Evolutionary conservation across 2,888 invertebrate species (phyloP).

Genomic region (Tetragonisca angustula): DNA sequence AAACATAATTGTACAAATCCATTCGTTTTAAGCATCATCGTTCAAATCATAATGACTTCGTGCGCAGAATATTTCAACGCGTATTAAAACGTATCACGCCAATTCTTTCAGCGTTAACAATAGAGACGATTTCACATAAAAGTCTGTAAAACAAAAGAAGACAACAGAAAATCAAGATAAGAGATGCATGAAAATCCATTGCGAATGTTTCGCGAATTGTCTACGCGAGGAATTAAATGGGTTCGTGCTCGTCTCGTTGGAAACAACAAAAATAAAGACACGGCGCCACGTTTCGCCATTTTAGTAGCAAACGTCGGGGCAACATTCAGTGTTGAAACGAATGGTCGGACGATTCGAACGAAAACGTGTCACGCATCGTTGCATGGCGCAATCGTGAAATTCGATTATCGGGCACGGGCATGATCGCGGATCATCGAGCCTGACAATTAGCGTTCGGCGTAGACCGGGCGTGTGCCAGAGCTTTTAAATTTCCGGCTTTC

Average conservation of each 20-base stretch:
- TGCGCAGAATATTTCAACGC: too few species aligned
- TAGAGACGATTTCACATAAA: too few species aligned
- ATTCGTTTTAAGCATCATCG: too few species aligned
- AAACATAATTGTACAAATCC: too few species aligned
- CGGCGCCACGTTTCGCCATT: neutral
- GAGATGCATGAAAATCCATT: neutral
- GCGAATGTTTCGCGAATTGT: neutral
- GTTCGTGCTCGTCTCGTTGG: neutral
- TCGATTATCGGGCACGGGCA: constrained; percentile 59
- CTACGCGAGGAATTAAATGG: neutral
- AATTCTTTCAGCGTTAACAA: too few species aligned
- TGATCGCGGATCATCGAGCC: constrained; percentile 60
- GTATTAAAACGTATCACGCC: too few species aligned
- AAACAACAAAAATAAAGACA: neutral
- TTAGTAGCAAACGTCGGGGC: neutral
- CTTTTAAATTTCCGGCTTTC: constrained; percentile 63
- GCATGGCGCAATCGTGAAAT: constrained; percentile 55
- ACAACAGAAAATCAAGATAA: too few species aligned
- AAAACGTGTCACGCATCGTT: constrained; percentile 26
- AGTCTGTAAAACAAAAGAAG: too few species aligned
- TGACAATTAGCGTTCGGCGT: constrained; percentile 51
- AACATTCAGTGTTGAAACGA: constrained; percentile 13
- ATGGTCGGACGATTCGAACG: constrained; percentile 5
- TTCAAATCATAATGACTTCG: too few species aligned
- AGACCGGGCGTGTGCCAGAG: neutral